Evolutionary conservation across 2,797 vertebrate species (phyloP).

Genomic region (Psittacula derbiana): DNA sequence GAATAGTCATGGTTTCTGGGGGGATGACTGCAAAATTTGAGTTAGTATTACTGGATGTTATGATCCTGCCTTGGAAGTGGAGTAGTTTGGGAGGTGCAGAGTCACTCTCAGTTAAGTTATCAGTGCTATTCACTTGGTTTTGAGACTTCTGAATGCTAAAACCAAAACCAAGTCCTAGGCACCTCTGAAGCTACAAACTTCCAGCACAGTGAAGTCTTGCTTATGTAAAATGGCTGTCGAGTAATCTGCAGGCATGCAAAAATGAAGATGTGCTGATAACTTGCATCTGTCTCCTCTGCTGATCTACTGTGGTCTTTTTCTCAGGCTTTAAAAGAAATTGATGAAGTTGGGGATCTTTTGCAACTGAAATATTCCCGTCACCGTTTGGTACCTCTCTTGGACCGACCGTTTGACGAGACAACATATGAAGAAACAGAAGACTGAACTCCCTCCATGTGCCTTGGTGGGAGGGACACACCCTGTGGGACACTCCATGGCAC

Average conservation of each 20-base stretch:
- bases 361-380: constrained; percentile 93
- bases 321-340: constrained; percentile 89
- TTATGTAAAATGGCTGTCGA: neutral
- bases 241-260: neutral
- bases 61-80: neutral
- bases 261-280: neutral
- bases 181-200: neutral
- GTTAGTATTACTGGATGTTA: neutral
- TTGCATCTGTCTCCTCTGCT: neutral
- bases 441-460: constrained; percentile 74
- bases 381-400: constrained; percentile 79
- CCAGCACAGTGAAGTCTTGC: neutral
- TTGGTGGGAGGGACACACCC: constrained; percentile 21
- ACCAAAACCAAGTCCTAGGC: neutral
- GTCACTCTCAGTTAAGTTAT: neutral
- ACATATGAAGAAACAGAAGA: constrained; percentile 88
- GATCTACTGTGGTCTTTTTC: constrained; percentile 20
- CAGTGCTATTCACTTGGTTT: neutral
- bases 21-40: neutral
- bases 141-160: neutral
- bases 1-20: neutral
- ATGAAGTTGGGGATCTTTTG: constrained; percentile 91
- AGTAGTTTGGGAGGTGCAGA: neutral
- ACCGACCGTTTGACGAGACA: constrained; percentile 83
- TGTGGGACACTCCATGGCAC: constrained; percentile 58